Evolutionary conservation across 2,113 vertebrate species (phyloP), one percentile per base, ranked within the genome.

Genomic region (Varanus salvator): DNA sequence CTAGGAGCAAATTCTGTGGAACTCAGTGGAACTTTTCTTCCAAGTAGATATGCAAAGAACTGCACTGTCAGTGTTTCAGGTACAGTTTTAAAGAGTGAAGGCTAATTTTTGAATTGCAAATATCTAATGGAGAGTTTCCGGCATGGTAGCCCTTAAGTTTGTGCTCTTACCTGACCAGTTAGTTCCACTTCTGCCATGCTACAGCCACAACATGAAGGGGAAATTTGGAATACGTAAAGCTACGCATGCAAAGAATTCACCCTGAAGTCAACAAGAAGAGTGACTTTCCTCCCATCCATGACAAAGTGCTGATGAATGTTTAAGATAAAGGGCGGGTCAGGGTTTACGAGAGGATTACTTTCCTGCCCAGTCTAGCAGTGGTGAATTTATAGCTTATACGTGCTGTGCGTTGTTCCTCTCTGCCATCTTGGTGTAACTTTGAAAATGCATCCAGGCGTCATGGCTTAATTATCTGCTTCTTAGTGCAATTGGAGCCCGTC

Each of bases 321-420:
- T 21, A 80, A 86, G 90, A 23, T 76, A 84, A 90, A 90, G 84
- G 81, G 23, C 52, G 48, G 64, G 92, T 57, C 83, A 38, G 89
- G 81, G 81, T 93, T 80, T 9, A 77, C 74, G 8, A 6, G 14
- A 29, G 84, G 54, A 84, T 14, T 90, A 23, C 38, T 25, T 38
- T 23, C 31, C 19, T 31, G 71, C 76, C 57, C 44, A 34, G 12
- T 76, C 50, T 76, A 21, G 44, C 52, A 27, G 19, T 7, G 44
- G 50, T 82, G 23, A 89, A 84, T 80, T 74, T 81, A 64, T 5
- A 25, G 52, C 34, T 31, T 84, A 69, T 81, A 85, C 76, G 54
- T 64, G 71, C 52, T 17, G n/a, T 72, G 87, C 57, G 44, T 52
- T 44, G 52, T 84, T 48, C 78, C 77, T 80, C 17, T 50, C 31